phyloP scores from a whole-genome alignment of 1,140 invertebrate genomes.

The Aradophagus sp. region DNA sequence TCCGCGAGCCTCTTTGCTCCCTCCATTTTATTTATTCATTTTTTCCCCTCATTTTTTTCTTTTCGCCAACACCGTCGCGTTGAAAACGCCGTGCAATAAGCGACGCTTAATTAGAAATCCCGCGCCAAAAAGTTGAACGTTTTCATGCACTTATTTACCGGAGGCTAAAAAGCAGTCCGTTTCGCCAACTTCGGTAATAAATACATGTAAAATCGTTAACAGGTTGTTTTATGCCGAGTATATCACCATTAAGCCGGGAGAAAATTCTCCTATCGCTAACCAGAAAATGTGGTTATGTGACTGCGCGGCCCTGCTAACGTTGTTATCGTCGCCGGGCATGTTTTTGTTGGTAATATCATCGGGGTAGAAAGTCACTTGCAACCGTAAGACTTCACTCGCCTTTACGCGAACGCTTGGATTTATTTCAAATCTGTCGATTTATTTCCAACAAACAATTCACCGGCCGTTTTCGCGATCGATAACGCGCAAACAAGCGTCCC shows the following conservation, averaged over 20 bases:
- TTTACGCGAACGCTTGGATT: too few relatives aligned
- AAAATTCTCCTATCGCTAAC: constrained; percentile 33
- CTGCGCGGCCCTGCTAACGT: constrained; percentile 13
- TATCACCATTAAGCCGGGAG: constrained; percentile 37
- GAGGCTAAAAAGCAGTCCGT: constrained; percentile 13
- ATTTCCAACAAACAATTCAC: too few relatives aligned
- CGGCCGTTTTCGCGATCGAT: too few relatives aligned
- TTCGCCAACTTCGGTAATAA: constrained; percentile 39
- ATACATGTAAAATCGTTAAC: constrained; percentile 47
- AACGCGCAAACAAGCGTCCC: too few relatives aligned
- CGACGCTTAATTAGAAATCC: constrained; percentile 8
- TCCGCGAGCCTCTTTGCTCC: too few relatives aligned
- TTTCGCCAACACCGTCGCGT: background rate
- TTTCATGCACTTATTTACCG: constrained; percentile 17
- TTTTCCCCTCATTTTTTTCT: too few relatives aligned
- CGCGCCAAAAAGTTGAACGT: constrained; percentile 14
- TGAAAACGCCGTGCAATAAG: constrained; percentile 1
- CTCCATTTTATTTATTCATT: too few relatives aligned
- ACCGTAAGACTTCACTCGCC: background rate
- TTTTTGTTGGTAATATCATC: constrained; percentile 34
- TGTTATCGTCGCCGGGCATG: constrained; percentile 22
- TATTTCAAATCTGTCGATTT: too few relatives aligned
- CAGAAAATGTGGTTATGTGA: constrained; percentile 41
- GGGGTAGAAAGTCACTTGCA: constrained; percentile 14
- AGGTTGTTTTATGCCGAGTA: constrained; percentile 31